Evolutionary conservation across 2,888 invertebrate genomes (phyloP).

Genomic region (Sympetrum striolatum): DNA sequence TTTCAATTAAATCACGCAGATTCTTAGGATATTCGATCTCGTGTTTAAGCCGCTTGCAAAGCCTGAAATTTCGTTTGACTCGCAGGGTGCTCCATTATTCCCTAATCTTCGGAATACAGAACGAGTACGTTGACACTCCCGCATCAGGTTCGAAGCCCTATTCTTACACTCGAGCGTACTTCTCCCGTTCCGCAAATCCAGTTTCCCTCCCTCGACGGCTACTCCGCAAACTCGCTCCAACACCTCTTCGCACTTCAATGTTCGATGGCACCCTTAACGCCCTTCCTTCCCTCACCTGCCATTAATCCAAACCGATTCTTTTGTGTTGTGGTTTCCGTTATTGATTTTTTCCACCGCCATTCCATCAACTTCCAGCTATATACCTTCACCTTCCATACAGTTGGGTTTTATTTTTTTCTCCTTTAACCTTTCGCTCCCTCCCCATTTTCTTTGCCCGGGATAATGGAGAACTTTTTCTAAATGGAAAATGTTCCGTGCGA

Average conservation of each 20-base stretch:
- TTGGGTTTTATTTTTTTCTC: not conserved
- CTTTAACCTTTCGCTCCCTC: not conserved
- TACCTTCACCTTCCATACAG: not conserved
- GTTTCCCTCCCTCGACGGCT: not conserved
- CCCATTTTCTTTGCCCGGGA: not conserved
- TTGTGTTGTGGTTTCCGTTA: conserved; percentile 4
- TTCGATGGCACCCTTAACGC: not conserved
- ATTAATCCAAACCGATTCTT: conserved; percentile 32
- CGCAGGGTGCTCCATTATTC: no score
- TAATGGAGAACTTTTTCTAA: not conserved
- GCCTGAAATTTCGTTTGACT: no score
- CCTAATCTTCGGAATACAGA: no score
- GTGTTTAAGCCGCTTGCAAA: no score
- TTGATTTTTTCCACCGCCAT: not conserved
- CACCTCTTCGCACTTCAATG: no score
- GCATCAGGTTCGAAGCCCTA: no score
- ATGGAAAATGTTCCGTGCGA: not conserved
- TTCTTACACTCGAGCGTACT: no score
- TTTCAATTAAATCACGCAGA: no score
- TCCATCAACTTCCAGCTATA: conserved; percentile 6
- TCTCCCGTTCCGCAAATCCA: no score
- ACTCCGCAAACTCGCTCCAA: not conserved
- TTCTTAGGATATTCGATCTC: no score
- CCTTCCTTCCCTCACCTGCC: not conserved
- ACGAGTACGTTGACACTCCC: no score